Percentiles rank a stretch among this genome's conserved stretches.
Evolutionary conservation across 2,888 invertebrate species (phyloP).

Genomic region (Lochmaea capreae): DNA sequence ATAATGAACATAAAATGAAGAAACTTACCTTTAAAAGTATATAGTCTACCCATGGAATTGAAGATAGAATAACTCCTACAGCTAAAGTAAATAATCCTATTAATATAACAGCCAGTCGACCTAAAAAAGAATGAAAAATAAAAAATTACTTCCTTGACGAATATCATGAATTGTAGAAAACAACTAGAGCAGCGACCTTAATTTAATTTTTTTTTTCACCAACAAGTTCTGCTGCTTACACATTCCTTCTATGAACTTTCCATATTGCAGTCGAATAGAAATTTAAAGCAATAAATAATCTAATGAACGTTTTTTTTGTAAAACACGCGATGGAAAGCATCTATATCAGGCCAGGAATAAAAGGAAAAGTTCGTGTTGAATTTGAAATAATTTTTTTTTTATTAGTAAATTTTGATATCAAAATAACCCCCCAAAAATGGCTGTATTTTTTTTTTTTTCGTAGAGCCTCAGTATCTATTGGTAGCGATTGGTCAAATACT

Average conservation of each 20-base stretch:
- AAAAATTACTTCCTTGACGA: conserved; percentile 5
- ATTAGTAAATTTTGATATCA: no score
- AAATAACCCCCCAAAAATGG: no score
- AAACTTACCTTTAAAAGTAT: conserved; percentile 82
- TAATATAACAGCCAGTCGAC: conserved; percentile 82
- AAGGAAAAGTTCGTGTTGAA: background rate
- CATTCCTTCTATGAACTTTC: background rate
- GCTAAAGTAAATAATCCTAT: conserved; percentile 85
- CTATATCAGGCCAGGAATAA: background rate
- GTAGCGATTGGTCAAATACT: no score
- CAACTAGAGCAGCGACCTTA: background rate
- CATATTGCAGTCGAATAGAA: background rate
- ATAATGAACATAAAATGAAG: no score
- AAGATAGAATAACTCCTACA: conserved; percentile 82
- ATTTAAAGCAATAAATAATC: background rate
- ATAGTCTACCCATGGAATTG: conserved; percentile 90
- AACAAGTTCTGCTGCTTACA: background rate
- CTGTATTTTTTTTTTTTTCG: no score
- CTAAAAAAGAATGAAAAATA: conserved; percentile 68
- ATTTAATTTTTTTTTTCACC: background rate
- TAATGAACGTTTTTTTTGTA: no score
- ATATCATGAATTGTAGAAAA: conserved; percentile 1
- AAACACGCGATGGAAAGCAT: no score
- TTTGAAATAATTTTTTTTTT: background rate
- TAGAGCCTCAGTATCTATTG: no score